Evolutionary conservation across 2,888 invertebrate genomes (phyloP), one percentile per base, ranked within the genome.

Genomic region (Pammene fasciana): DNA sequence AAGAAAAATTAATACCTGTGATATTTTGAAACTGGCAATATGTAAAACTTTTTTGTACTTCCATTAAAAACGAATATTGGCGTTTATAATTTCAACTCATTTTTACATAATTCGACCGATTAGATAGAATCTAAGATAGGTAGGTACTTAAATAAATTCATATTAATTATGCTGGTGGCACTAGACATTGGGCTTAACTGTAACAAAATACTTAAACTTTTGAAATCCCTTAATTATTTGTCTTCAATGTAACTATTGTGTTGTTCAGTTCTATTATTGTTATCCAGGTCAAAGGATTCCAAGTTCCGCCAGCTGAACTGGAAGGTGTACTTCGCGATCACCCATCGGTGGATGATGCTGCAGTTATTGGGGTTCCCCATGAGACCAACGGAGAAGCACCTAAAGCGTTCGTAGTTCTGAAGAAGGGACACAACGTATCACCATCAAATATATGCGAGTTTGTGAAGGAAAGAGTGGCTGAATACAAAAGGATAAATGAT

Each of bases 251-350:
- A 26, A 26, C 26, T 9, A 38, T 38, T 38, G 38, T 38, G 38
- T 38, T 38, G 5, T 5, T 9, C 7, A 38, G 7, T 38, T 9
- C 6, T 38, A 38, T 38, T 34, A 0, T 11, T 14, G 5, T 26
- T 26, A 14, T 65, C 74, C 96, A 96, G 83, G 75, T 75, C 4
- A 94, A 92, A 84, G 93, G 87, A 11, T 93, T 89, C 81, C 93
- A 96, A 94, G 96, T 97, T 50, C 94, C 97, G 10, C 97, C 97
- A 8, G 96, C 97, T 1, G 97, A 97, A 83, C 83, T 97, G 36
- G 97, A 97, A 84, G 94, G 91, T n/a, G 65, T 95, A 10, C 82
- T 96, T 7, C 87, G 95, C 59, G 88, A 91, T 14, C 95, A 96
- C 86, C 95, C 95, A 0, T 93, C 93, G 41, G 93, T 97, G 0